Evolutionary conservation across 2,113 vertebrate species (phyloP), one percentile per base, ranked within the genome.

Genomic region (Cepphus grylle): DNA sequence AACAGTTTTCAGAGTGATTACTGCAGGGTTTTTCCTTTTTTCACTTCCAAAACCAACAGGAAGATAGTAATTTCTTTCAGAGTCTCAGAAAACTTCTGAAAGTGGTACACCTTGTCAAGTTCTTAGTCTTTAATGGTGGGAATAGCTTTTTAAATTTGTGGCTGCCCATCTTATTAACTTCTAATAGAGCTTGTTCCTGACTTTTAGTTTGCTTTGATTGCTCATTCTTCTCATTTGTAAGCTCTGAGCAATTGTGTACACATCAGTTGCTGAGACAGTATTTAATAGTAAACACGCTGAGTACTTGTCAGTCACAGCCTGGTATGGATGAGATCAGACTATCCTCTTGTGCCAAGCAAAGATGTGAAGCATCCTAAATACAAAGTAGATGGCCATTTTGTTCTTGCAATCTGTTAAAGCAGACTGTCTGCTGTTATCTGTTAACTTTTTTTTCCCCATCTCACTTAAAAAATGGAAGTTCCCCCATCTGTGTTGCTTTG

Each of bases 231-330:
- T 95, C 32, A 22, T 80, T 94, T 85, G 53, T 93, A 42, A 94
- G 81, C 78, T 80, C 91, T 95, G 89, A 96, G 78, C 26, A 79
- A 93, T 52, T 94, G 89, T 90, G 74, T 89, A 93, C 62, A 50
- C 84, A 81, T 93, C 72, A 69, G 80, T 95, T 95, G 49, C 77
- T 91, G 91, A 94, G 70, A 72, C 83, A 80, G 66, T 91, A 50
- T 95, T 96, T 95, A 95, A 80, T 65, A 96, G 95, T 94, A 95
- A 96, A 94, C 91, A 96, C 0, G 5, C 81, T 56, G 89, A 93
- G 67, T 93, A 94, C 93, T 94, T 97, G 95, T 97, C 96, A 96
- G 97, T 95, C 95, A 86, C 94, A 97, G 96, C 95, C 94, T 95
- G 94, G 95, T 94, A 85, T 91, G 91, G 95, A 90, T 97, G 94